These are phyloP conservation scores for Polymixis lichenea DNA, from an alignment of 2,888 invertebrate species.

Conservation along the genomic window DNA sequence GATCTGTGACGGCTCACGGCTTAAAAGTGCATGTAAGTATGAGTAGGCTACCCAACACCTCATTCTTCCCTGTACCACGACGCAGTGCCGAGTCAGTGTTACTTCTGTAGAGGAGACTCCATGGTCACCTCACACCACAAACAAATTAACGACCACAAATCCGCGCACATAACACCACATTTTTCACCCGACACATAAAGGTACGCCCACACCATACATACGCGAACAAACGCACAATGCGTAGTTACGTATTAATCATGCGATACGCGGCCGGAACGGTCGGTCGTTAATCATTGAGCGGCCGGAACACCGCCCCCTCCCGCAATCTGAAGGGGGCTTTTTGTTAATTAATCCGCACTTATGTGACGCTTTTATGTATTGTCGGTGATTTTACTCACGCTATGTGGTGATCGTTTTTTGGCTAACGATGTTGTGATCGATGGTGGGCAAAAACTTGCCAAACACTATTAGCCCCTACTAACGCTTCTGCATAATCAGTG, in stretches of 20 bases:
- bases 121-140: slow-evolving; percentile 23
- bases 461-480: too few species aligned
- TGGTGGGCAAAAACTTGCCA: slow-evolving; percentile 12
- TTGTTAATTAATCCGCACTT: slow-evolving; percentile 88
- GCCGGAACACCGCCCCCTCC: slow-evolving; percentile 78
- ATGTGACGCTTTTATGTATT: slow-evolving; percentile 73
- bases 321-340: slow-evolving; percentile 81
- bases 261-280: slow-evolving; percentile 82
- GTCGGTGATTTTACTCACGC: slow-evolving; percentile 58
- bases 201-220: slow-evolving; percentile 67
- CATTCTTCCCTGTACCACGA: neutral
- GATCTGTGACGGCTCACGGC: too few species aligned
- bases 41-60: neutral
- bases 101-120: neutral
- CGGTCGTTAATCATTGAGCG: slow-evolving; percentile 88
- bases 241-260: slow-evolving; percentile 88
- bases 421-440: slow-evolving; percentile 38
- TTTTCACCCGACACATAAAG: slow-evolving; percentile 62
- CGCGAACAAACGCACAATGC: slow-evolving; percentile 77
- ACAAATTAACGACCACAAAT: slow-evolving; percentile 46
- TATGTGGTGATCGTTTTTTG: slow-evolving; percentile 46
- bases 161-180: slow-evolving; percentile 44
- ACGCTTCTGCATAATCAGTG: too few species aligned
- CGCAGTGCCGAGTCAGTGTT: neutral
- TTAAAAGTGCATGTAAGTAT: too few species aligned